These are phyloP conservation scores for Callaeas wilsoni DNA, from an alignment of 2,113 vertebrate genomes.

Conservation along the genomic window DNA sequence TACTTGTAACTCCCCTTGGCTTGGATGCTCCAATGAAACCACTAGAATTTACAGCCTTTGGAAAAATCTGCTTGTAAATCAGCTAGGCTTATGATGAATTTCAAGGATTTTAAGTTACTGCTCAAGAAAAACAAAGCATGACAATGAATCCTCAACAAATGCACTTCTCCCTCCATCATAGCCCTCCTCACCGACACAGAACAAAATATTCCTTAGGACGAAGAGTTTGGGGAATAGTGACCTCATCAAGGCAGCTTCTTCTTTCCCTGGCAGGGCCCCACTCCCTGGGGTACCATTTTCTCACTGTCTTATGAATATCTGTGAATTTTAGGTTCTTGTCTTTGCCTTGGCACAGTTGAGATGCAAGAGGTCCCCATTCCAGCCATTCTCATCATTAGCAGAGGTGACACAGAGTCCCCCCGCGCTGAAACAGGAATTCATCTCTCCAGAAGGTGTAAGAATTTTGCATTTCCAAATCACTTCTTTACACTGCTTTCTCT, in stretches of 20 bases:
- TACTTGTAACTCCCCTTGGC: not conserved
- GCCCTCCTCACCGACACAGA: fast-evolving
- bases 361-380: not conserved
- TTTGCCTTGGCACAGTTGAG: not conserved
- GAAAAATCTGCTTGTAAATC: not conserved
- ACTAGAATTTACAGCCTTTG: not conserved
- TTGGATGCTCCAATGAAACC: not conserved
- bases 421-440: not conserved
- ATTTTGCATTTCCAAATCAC: not conserved
- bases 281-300: not conserved
- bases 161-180: fast-evolving
- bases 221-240: not conserved
- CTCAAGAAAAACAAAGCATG: not conserved
- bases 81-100: not conserved
- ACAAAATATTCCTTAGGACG: not conserved
- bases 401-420: fast-evolving
- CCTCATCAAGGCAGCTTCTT: not conserved
- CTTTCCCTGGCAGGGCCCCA: not conserved
- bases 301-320: not conserved
- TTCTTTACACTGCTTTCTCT: not conserved
- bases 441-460: not conserved
- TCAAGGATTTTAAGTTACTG: not conserved
- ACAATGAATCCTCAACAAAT: not conserved
- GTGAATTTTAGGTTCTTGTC: not conserved
- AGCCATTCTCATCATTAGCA: not conserved